A percentile compares a stretch with the other conserved stretches of the same genome.
phyloP scores from a whole-genome alignment of 2,888 invertebrate genomes.

The Exephanes ischioxanthus region DNA sequence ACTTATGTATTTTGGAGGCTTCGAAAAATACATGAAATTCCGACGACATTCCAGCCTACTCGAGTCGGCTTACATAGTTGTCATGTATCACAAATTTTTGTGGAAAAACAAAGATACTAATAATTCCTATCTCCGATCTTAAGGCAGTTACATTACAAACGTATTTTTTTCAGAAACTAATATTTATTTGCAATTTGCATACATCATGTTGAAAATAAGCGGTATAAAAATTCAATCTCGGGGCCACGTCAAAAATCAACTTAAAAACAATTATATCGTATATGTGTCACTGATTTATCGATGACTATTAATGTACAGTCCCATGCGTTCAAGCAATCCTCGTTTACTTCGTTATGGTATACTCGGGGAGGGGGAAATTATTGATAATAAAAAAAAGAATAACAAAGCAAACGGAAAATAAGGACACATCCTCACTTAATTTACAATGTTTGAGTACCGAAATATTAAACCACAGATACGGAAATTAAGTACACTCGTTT shows the following conservation, averaged over 20 bases:
- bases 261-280: conserved; percentile 65
- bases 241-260: conserved; percentile 60
- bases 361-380: conserved; percentile 55
- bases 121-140: background rate
- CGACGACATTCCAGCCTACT: background rate
- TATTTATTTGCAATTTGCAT: conserved; percentile 82
- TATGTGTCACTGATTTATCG: conserved; percentile 56
- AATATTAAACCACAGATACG: conserved; percentile 78
- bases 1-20: too few species aligned
- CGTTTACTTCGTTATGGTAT: conserved; percentile 53
- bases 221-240: conserved; percentile 80
- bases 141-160: conserved; percentile 5
- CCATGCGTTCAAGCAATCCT: conserved; percentile 72
- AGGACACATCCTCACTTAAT: conserved; percentile 58
- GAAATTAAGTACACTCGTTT: conserved; percentile 83
- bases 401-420: conserved; percentile 36
- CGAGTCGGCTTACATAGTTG: background rate
- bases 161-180: conserved; percentile 81
- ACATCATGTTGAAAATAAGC: conserved; percentile 83
- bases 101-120: background rate
- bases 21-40: background rate
- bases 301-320: conserved; percentile 74
- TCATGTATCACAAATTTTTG: background rate
- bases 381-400: conserved; percentile 59
- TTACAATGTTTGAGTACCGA: conserved; percentile 76